These are phyloP conservation scores for Lycophotia porphyrea DNA, from an alignment of 2,888 invertebrate species.

Conservation along the genomic window DNA sequence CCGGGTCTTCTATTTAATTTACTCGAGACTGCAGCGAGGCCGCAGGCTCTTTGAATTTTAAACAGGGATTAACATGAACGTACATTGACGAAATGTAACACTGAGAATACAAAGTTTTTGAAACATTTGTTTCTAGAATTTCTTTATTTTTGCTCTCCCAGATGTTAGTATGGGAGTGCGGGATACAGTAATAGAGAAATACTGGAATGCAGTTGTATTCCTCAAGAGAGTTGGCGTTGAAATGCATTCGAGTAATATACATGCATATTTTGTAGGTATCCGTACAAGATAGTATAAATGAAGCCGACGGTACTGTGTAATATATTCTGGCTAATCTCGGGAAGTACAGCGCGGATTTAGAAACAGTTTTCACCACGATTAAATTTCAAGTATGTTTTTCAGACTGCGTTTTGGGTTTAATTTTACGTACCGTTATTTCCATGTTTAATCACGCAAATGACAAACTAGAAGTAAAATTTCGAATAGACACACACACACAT, in stretches of 20 bases:
- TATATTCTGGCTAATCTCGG: constrained; percentile 54
- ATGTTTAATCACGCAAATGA: background rate
- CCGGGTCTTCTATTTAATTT: constrained; percentile 77
- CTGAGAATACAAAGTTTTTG: constrained; percentile 60
- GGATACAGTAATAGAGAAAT: constrained; percentile 33
- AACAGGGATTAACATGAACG: constrained; percentile 74
- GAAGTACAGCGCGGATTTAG: constrained; percentile 45
- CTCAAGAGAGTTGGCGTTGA: constrained; percentile 46
- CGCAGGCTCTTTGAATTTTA: constrained; percentile 79
- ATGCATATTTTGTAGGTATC: constrained; percentile 38
- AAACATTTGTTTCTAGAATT: constrained; percentile 53
- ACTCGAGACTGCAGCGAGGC: constrained; percentile 70
- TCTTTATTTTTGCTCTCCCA: constrained; percentile 26
- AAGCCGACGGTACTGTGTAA: constrained; percentile 38
- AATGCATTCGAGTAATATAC: constrained; percentile 46
- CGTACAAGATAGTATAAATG: constrained; percentile 27
- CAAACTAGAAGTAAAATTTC: background rate
- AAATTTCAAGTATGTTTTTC: constrained; percentile 16
- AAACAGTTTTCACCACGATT: constrained; percentile 33
- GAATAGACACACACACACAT: background rate
- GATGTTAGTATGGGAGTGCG: constrained; percentile 16
- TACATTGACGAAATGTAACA: constrained; percentile 71
- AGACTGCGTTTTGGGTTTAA: background rate
- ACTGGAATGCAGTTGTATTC: constrained; percentile 32
- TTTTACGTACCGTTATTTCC: background rate